Conservation (phyloP, 2,888 invertebrate genomes). For the Phalera bucephala region DNA sequence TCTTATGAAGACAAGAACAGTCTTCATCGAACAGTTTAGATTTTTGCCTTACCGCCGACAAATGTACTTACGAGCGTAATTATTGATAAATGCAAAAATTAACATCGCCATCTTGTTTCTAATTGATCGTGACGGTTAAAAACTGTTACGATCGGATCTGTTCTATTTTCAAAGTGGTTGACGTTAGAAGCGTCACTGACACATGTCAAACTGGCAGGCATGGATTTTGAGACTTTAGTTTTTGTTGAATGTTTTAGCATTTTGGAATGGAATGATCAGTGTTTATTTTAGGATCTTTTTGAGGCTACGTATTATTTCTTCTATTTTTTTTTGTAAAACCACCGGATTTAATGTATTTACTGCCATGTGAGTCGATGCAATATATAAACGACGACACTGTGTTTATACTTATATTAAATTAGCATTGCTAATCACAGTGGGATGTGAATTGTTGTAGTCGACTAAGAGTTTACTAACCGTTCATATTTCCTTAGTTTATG, state of each 20-base stretch:
- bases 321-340: constrained; percentile 28
- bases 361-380: constrained; percentile 31
- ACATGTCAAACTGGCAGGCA: constrained; percentile 19
- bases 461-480: not conserved
- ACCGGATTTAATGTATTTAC: constrained; percentile 32
- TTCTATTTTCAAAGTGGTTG: constrained; percentile 15
- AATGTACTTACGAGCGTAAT: not conserved
- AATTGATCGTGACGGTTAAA: not conserved
- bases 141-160: not conserved
- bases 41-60: not conserved
- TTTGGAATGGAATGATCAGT: constrained; percentile 34
- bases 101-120: not conserved
- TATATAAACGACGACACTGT: constrained; percentile 22
- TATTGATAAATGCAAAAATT: not conserved
- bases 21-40: not conserved
- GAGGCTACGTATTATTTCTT: constrained; percentile 44
- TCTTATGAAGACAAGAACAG: not conserved
- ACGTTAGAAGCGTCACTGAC: constrained; percentile 27
- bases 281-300: constrained; percentile 39
- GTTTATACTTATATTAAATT: too few relatives aligned
- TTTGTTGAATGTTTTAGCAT: constrained; percentile 33
- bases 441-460: constrained; percentile 9
- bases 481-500: not conserved
- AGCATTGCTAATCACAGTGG: too few relatives aligned
- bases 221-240: constrained; percentile 30